These are phyloP conservation scores for Polyommatus icarus DNA, from an alignment of 2,888 invertebrate genomes.

Conservation along the genomic window DNA sequence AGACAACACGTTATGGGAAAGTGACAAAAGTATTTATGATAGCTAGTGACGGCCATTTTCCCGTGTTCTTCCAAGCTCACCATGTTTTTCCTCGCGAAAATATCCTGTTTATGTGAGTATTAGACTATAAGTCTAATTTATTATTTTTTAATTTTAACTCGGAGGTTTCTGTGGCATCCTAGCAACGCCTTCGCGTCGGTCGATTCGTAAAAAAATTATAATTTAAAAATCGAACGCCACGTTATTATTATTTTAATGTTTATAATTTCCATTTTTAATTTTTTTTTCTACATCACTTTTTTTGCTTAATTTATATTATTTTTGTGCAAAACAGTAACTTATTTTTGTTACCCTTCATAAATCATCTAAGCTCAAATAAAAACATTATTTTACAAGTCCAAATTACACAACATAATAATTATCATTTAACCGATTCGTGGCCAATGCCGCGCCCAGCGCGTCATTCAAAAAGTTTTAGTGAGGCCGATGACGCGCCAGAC, in stretches of 20 bases:
- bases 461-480: too few species aligned
- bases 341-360: too few species aligned
- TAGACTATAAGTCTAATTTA: background rate
- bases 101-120: slow-evolving; percentile 71
- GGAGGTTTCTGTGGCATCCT: background rate
- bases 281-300: background rate
- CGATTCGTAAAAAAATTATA: background rate
- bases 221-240: slow-evolving; percentile 1
- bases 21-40: slow-evolving; percentile 26
- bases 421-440: too few species aligned
- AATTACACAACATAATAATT: too few species aligned
- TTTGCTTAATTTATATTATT: too few species aligned
- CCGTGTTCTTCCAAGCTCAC: slow-evolving; percentile 39
- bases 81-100: slow-evolving; percentile 50
- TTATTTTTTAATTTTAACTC: background rate
- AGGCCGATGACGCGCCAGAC: too few species aligned
- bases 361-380: too few species aligned
- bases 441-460: too few species aligned
- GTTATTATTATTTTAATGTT: background rate
- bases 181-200: slow-evolving; percentile 15
- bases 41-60: slow-evolving; percentile 39
- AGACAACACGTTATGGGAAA: slow-evolving; percentile 53
- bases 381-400: too few species aligned
- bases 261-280: background rate
- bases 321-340: too few species aligned